Conservation (phyloP, 2,797 vertebrate species). For the Tarsius wallacei region DNA sequence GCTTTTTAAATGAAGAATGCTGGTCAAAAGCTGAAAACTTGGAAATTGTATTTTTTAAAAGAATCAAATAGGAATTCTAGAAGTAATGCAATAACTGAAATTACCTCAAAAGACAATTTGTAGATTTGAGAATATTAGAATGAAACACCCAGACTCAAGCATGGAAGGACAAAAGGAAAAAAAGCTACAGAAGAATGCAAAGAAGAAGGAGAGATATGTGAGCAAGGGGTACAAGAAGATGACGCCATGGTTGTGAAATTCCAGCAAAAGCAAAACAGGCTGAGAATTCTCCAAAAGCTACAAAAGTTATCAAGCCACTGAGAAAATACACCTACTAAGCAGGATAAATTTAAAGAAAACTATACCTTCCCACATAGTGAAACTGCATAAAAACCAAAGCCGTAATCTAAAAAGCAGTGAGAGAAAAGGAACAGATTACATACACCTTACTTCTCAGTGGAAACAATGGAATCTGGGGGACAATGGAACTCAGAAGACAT, state of each 20-base stretch:
- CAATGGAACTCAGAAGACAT: not conserved
- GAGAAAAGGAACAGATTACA: not conserved
- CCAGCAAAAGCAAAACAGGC: not conserved
- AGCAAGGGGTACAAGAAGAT: not conserved
- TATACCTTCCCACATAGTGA: not conserved
- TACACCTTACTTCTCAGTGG: not conserved
- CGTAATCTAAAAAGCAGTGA: not conserved
- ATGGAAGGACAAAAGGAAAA: not conserved
- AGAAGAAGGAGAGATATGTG: not conserved
- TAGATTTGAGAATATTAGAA: not conserved
- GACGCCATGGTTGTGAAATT: not conserved
- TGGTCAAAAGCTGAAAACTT: not conserved
- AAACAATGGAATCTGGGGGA: not conserved
- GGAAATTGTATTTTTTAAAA: not conserved
- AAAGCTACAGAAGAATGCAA: not conserved
- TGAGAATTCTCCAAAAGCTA: not conserved
- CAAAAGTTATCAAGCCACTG: not conserved
- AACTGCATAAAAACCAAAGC: not conserved
- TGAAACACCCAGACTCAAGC: not conserved
- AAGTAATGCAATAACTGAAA: not conserved
- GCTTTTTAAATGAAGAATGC: not conserved
- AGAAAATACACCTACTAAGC: not conserved
- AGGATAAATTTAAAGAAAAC: not conserved
- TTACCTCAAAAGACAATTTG: constrained; percentile 23
- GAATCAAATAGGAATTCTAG: not conserved